Evolutionary conservation across 2,888 invertebrate genomes (phyloP).

Genomic region (Nemapogon koenigi): DNA sequence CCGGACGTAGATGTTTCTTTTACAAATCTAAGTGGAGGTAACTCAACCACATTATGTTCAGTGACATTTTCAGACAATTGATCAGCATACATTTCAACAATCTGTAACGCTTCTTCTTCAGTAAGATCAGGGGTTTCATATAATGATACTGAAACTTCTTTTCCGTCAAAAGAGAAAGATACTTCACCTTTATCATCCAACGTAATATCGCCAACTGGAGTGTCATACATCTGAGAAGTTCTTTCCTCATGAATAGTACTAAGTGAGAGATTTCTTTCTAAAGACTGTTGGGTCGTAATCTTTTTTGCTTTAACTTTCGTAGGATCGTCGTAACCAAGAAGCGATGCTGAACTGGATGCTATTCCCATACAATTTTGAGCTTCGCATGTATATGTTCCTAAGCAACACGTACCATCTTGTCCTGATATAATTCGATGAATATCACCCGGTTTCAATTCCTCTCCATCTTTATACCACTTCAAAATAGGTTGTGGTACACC

Average conservation of each 20-base stretch:
- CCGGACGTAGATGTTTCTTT: constrained; percentile 90
- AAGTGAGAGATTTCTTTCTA: constrained; percentile 80
- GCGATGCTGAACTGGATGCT: constrained; percentile 85
- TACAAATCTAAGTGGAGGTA: constrained; percentile 86
- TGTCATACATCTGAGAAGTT: constrained; percentile 87
- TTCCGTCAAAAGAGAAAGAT: constrained; percentile 90
- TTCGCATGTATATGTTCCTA: constrained; percentile 91
- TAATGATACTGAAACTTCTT: constrained; percentile 88
- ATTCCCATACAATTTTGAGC: constrained; percentile 92
- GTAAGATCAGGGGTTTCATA: constrained; percentile 93
- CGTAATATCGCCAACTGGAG: constrained; percentile 78
- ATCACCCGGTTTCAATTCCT: constrained; percentile 88
- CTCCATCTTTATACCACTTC: constrained; percentile 93
- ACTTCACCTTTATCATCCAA: constrained; percentile 85
- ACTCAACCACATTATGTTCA: constrained; percentile 85
- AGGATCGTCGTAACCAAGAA: constrained; percentile 85
- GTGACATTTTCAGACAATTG: constrained; percentile 87
- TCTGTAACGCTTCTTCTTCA: constrained; percentile 89
- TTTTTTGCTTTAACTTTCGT: constrained; percentile 62
- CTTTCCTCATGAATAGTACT: constrained; percentile 92
- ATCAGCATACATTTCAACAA: constrained; percentile 94
- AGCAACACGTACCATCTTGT: constrained; percentile 87
- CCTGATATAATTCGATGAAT: constrained; percentile 91
- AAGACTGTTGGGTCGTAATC: constrained; percentile 43
- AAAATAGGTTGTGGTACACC: constrained; percentile 89